Percentiles rank a stretch among this genome's conserved stretches.
phyloP scores from a whole-genome alignment of 2,888 invertebrate genomes.

The Serripes groenlandicus region DNA sequence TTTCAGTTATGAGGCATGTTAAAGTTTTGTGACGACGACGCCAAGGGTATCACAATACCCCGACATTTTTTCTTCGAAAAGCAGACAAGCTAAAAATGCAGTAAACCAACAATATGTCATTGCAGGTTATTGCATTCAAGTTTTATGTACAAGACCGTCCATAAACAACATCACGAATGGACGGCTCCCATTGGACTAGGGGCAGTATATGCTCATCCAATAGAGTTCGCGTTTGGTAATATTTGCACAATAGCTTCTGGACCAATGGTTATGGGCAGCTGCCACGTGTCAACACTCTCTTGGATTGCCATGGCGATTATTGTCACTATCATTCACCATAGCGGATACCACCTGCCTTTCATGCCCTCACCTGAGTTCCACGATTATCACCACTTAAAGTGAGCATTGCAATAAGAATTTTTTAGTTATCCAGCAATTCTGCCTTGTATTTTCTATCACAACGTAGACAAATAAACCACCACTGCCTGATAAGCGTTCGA shows the following conservation, averaged over 20 bases:
- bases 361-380: conserved; percentile 94
- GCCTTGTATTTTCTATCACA: no score
- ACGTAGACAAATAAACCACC: no score
- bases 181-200: conserved; percentile 94
- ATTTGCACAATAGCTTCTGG: conserved; percentile 91
- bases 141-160: conserved; percentile 92
- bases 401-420: no score
- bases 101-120: no score
- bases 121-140: conserved; percentile 92
- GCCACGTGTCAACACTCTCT: conserved; percentile 87
- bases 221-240: conserved; percentile 92
- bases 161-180: conserved; percentile 96
- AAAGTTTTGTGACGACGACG: no score
- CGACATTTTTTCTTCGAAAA: no score
- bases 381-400: conserved; percentile 94
- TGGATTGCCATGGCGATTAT: conserved; percentile 93
- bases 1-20: no score
- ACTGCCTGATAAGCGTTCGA: no score
- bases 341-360: conserved; percentile 94
- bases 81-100: no score
- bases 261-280: conserved; percentile 89
- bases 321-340: conserved; percentile 93
- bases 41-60: no score
- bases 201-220: conserved; percentile 93
- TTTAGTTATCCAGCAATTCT: no score